Evolutionary conservation across 92 coral and sea anemone genomes (phyloP).

Genomic region (Epizoanthus scotinus): DNA sequence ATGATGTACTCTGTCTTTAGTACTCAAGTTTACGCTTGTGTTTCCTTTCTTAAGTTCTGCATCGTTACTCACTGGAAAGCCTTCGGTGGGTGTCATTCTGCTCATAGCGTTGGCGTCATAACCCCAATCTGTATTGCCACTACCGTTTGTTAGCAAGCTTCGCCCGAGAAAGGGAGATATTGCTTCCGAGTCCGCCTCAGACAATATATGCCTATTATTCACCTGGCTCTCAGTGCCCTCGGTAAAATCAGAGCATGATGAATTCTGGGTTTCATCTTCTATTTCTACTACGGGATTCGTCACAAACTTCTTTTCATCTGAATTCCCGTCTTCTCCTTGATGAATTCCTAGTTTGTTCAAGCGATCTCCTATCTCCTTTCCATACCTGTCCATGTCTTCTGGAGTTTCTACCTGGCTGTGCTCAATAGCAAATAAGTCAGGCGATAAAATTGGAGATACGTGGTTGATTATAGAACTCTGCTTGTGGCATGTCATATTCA

Average conservation of each 20-base stretch:
- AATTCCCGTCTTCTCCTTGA: neutral
- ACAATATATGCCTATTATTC: neutral
- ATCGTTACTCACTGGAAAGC: neutral
- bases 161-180: neutral
- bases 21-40: neutral
- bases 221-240: neutral
- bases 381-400: neutral
- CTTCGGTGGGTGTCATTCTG: neutral
- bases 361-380: neutral
- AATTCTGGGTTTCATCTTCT: neutral
- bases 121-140: neutral
- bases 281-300: neutral
- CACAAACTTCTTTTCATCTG: neutral
- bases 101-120: neutral
- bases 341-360: neutral
- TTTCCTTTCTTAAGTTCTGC: neutral
- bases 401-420: slow-evolving; percentile 11
- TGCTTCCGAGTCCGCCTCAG: slow-evolving; percentile 25
- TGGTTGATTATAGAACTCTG: neutral
- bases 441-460: slow-evolving; percentile 30
- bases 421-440: slow-evolving; percentile 30
- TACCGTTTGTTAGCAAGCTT: neutral
- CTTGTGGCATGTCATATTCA: neutral
- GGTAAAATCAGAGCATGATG: neutral
- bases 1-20: neutral